Percentiles rank a stretch among this genome's conserved stretches.
These are phyloP conservation scores for Esox niger DNA, from an alignment of 2,113 vertebrate species.

Conservation along the genomic window DNA sequence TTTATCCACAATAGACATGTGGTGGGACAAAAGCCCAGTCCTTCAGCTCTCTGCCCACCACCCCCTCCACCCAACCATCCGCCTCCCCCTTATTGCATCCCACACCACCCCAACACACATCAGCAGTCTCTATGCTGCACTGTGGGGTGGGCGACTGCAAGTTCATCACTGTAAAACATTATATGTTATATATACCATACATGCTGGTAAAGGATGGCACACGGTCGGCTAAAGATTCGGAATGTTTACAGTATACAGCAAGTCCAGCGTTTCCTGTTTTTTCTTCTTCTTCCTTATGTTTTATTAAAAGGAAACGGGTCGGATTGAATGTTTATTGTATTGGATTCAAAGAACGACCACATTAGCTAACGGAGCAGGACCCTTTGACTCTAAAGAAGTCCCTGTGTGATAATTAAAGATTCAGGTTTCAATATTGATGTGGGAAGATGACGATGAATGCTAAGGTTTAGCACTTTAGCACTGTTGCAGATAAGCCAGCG, in stretches of 20 bases:
- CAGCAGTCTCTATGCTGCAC: slow-evolving; percentile 72
- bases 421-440: slow-evolving; percentile 35
- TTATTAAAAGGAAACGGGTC: slow-evolving; percentile 59
- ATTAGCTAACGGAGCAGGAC: slow-evolving; percentile 35
- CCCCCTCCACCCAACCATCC: too few species aligned
- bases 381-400: slow-evolving; percentile 47
- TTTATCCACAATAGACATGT: slow-evolving; percentile 90
- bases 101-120: slow-evolving; percentile 80
- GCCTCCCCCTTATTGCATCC: too few species aligned
- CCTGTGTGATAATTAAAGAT: slow-evolving; percentile 44
- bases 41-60: slow-evolving; percentile 68
- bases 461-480: slow-evolving; percentile 28
- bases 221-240: slow-evolving; percentile 57
- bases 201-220: slow-evolving; percentile 45
- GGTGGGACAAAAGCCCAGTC: slow-evolving; percentile 90
- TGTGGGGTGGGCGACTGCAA: slow-evolving; percentile 56
- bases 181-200: slow-evolving; percentile 61
- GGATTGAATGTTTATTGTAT: slow-evolving; percentile 47
- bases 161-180: slow-evolving; percentile 65
- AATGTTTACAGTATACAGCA: slow-evolving; percentile 72
- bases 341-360: slow-evolving; percentile 48
- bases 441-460: slow-evolving; percentile 43
- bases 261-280: slow-evolving; percentile 66
- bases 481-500: slow-evolving; percentile 21
- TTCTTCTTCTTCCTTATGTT: slow-evolving; percentile 40